Base-by-base conservation (phyloP, 2,797 vertebrate species). In the Smutsia temminckii region DNA sequence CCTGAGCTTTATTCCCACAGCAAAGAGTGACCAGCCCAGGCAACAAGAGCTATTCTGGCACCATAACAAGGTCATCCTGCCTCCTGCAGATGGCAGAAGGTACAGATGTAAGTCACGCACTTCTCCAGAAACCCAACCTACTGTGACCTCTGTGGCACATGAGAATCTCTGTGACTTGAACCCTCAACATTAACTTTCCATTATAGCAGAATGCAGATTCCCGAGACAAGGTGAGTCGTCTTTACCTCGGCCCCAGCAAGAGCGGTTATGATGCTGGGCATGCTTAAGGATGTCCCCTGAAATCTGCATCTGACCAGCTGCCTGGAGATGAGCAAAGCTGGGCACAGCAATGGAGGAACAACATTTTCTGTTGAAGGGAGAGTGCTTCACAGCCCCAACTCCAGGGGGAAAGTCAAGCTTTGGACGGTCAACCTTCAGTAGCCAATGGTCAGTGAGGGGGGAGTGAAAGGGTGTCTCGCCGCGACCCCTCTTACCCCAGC, bases 81-180 rank as follows among this genome's bases (percentile, higher is more conserved):
- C 29, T 94, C 79, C 64, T 74, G 27, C 71, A 88, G 80, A 9
- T 53, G 68, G 86, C 27, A n/a, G 40, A 42, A 69, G 21, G 25
- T 25, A 53, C 8, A 7, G 14, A 23, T 8, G 5, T 12, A 46
- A 46, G 64, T 2, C 16, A 13, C 16, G n/a, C n/a, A 46, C n/a
- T 11, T 25, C 61, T 63, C 81, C 27, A 61, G 49, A 87, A 69
- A 27, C 6, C 29, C 7, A 23, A 13, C 18, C 66, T 49, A 23
- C n/a, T 46, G 17, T 51, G 90, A 34, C 25, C 20, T 64, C 37
- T 25, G 49, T 3, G 17, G 55, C 4, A 18, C 77, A 18, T 16
- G 20, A 51, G 53, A 51, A 20, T 51, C 81, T 64, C 37, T 75
- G 49, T 4, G 29, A 27, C 1, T 2, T n/a, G 57, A 89, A 46